Percentiles rank a stretch among this genome's conserved stretches.
Conservation (phyloP, 2,113 vertebrate species). For the Xiphophorus maculatus region DNA sequence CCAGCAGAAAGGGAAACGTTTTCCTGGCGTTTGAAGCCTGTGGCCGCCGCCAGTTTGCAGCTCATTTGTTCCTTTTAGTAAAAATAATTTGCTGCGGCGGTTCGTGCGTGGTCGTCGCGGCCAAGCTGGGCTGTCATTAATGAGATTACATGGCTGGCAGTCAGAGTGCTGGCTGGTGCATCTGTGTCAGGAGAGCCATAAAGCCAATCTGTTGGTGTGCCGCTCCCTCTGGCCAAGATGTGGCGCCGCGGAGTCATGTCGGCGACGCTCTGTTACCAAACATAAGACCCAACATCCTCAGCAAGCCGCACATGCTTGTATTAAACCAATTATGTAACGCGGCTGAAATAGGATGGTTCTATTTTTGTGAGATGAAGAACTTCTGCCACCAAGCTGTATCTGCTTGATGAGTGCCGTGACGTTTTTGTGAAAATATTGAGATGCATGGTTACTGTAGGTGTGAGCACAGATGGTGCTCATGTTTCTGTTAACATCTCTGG, state of each 20-base stretch:
- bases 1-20: neutral
- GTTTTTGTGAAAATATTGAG: conserved; percentile 14
- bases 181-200: conserved; percentile 52
- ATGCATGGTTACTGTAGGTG: conserved; percentile 49
- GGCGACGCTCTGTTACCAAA: neutral
- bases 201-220: conserved; percentile 51
- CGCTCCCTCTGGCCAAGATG: conserved; percentile 13
- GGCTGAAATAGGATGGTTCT: neutral
- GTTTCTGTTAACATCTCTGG: conserved; percentile 32
- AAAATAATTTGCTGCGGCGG: conserved; percentile 20
- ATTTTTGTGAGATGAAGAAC: neutral
- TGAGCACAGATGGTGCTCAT: conserved; percentile 62
- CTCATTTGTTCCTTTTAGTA: conserved; percentile 27
- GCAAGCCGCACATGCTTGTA: neutral
- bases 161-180: conserved; percentile 46
- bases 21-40: neutral
- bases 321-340: neutral
- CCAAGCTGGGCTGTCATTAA: conserved; percentile 63
- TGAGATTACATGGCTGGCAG: conserved; percentile 51
- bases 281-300: neutral
- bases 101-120: conserved; percentile 18
- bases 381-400: neutral
- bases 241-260: conserved; percentile 7
- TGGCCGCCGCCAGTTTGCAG: neutral
- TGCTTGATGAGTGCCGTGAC: conserved; percentile 15